Base-by-base conservation (phyloP, 2,888 invertebrate species). In the Hirtodrosophila cameraria region DNA sequence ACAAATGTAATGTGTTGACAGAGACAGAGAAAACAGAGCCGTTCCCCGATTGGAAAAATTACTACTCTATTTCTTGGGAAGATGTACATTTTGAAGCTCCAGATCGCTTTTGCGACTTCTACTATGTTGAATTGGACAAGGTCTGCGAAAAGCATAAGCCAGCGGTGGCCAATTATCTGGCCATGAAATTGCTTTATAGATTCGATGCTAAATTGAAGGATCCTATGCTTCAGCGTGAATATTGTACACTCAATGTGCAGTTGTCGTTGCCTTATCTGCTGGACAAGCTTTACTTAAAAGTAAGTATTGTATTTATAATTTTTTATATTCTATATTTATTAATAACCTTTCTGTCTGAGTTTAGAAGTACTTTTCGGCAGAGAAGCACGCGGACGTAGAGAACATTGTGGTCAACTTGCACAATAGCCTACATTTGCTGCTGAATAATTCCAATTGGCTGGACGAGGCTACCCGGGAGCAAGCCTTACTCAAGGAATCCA, bases 161-260 rank as follows among this genome's bases (percentile, higher is more conserved):
- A 15, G 87, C 88, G 0, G 87, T 83, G 6, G 90, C 90, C 8
- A 90, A 90, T 55, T 90, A 90, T 48, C 62, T 90, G 46, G 81
- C 90, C n/a, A 58, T 90, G 63, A 81, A 80, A 50, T 71, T 90
- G 8, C 65, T 90, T 2, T 85, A 82, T 42, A 43, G 49, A 1
- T 75, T 90, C 88, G 89, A 90, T 36, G 68, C 81, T 15, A 71
- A 80, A 1, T 48, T 90, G 2, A 62, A 82, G 33, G 72, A 63
- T 0, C 27, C 31, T 0, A 78, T 75, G 20, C 82, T 72, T 9
- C 87, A 89, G 30, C 78, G 73, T 7, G 89, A 89, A 7, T 50
- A 72, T 39, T 89, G 88, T 13, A 45, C 68, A 6, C 38, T 70
- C 11, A 48, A n/a, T n/a, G 18, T 87, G 1, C 74, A 77, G 9